These are phyloP conservation scores for Orientallactaga bullata DNA, from an alignment of 2,113 vertebrate species.

Conservation along the genomic window DNA sequence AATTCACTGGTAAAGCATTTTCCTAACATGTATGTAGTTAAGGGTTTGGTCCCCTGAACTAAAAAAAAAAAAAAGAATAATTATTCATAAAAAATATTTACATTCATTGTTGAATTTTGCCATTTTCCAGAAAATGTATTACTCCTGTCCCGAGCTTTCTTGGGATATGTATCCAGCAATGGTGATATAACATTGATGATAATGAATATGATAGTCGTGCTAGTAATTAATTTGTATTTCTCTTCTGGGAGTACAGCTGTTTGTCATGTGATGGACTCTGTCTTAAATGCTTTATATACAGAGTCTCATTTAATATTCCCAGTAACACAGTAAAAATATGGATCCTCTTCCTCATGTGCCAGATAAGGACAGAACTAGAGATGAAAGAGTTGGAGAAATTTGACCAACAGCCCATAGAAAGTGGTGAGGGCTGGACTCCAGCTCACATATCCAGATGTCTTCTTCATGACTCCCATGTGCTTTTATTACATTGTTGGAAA, in stretches of 20 bases:
- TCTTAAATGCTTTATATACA: background rate
- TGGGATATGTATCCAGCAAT: background rate
- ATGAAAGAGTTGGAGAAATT: background rate
- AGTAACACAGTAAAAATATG: background rate
- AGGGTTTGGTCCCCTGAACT: background rate
- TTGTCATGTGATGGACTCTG: background rate
- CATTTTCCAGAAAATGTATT: background rate
- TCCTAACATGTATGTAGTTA: too few species aligned
- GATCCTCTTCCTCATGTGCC: background rate
- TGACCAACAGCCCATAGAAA: background rate
- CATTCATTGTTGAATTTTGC: background rate
- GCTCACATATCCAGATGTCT: background rate
- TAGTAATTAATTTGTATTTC: background rate
- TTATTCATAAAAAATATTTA: background rate
- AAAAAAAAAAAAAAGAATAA: background rate
- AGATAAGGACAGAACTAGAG: background rate
- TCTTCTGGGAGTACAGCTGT: background rate
- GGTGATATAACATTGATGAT: background rate
- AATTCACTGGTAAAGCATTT: background rate
- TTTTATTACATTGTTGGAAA: constrained; percentile 14
- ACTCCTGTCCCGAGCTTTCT: background rate
- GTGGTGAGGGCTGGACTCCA: background rate
- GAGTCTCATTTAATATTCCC: background rate
- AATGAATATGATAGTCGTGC: background rate
- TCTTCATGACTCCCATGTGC: background rate